Percentiles rank a stretch among this genome's conserved stretches.
Conservation (phyloP, 2,113 vertebrate species). For the Odontophorus gujanensis region DNA sequence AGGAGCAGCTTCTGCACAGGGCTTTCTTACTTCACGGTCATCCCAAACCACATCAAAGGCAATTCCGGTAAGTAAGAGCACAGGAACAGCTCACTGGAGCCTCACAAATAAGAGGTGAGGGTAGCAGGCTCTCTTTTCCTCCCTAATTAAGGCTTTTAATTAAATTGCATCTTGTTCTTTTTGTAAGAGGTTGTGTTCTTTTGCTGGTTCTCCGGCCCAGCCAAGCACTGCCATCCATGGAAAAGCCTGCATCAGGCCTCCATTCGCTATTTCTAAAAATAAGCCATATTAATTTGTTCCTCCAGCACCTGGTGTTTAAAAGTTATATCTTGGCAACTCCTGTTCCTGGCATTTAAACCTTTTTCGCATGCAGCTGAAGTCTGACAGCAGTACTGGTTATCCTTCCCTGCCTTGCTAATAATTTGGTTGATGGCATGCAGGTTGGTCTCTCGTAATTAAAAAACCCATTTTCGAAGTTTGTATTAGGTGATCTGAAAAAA, state of each 20-base stretch:
- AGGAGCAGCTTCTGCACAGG: background rate
- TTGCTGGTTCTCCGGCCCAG: background rate
- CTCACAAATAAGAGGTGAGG: background rate
- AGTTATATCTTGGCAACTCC: conserved; percentile 48
- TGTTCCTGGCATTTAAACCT: conserved; percentile 26
- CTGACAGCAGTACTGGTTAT: conserved; percentile 25
- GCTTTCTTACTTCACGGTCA: conserved; percentile 11
- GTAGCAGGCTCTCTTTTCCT: background rate
- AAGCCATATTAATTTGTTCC: conserved; percentile 34
- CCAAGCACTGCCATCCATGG: background rate
- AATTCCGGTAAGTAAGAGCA: background rate
- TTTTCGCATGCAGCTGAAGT: conserved; percentile 39
- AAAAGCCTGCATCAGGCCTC: background rate
- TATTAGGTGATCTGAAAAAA: conserved; percentile 52
- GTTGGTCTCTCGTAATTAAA: conserved; percentile 56
- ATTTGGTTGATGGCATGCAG: conserved; percentile 52
- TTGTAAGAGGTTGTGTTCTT: background rate
- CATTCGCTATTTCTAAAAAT: background rate
- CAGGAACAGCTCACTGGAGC: background rate
- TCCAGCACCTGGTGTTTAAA: conserved; percentile 28
- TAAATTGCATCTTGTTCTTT: background rate
- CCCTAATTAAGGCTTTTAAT: background rate
- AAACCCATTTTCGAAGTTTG: conserved; percentile 59
- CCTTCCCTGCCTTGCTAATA: conserved; percentile 47
- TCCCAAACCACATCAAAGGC: background rate